Evolutionary conservation across 2,888 invertebrate genomes (phyloP), one percentile per base, ranked within the genome.

Genomic region (Linnaemya vulpina): DNA sequence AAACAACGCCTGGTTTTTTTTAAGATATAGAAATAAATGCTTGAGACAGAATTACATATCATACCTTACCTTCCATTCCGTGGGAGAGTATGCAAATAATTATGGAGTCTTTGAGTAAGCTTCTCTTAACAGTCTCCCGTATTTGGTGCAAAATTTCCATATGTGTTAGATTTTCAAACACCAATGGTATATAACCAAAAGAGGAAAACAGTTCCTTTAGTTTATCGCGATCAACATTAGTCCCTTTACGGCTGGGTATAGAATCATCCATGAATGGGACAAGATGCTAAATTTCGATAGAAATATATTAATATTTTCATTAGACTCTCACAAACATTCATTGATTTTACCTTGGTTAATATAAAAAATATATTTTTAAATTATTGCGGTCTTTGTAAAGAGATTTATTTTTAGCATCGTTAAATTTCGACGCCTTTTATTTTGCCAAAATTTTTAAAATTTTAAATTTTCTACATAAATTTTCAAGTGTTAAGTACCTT

Each of bases 1-100:
- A 94, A 13, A 94, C 91, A 1, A 92, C 90, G 30, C 93, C 94
- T 90, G 30, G 7, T 58, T 70, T 15, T 17, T 17, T 51, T 40
- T 9, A n/a, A 20, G 11, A 49, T 30, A 60, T 22, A 63, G 20
- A 22, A 2, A 8, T 17, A 40, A 8, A 58, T 35, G 1, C 9
- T 30, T 40, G 40, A 43, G 22, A 9, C 0, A 43, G 13, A 15
- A 60, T 22, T 1, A 43, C 17, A 43, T 17, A 70, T 43, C 15
- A 43, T 68, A 20, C 13, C 22, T 2, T 83, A 89, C 90, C 92
- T 83, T 92, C 89, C 74, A 89, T 87, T 0, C 92, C 92, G 86
- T 92, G 92, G 7, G 92, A 90, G 51, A 92, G 79, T 67, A 92
- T 90, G 82, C 90, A 91, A 8, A 92, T 89, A 80, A 92, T 89